Base-by-base conservation (phyloP, 1,140 invertebrate genomes). In the Nomia melanderi region DNA sequence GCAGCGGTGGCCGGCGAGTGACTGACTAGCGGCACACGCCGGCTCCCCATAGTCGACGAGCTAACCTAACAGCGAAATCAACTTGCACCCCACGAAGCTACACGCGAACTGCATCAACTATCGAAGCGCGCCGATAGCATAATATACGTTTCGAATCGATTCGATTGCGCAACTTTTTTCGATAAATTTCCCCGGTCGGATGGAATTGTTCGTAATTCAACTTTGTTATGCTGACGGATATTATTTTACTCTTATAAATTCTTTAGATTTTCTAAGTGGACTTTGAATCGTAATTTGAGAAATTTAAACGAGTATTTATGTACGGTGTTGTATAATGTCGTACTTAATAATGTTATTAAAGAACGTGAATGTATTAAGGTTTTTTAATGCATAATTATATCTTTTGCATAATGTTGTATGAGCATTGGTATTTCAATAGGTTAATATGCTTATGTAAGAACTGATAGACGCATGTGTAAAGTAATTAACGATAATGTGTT, bases 1-100 rank as follows among this genome's bases (percentile, higher is more conserved):
- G 23, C 79, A 85, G 78, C 88, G 83, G 86, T 82, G 84, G 87
- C 88, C 89, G 89, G 89, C 88, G 86, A 88, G 78, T 86, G 82
- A 91, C 87, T 88, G 86, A 79, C 85, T 86, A 69, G 69, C 60
- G 76, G 72, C 79, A 71, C 78, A 73, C 83, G 71, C 81, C 85
- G 78, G 76, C 64, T 62, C 67, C 54, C 56, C 75, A 59, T 65
- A 57, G 39, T 72, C 73, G 66, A 63, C 57, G 39, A 71, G 41
- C 71, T 78, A 74, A 82, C 54, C 80, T 69, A 59, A 67, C 53
- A 25, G 29, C 14, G 39, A 11, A 63, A 63, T 67, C 63, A 31
- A 65, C 62, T 75, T 29, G 54, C 63, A 77, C 54, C 31, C 56
- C 57, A 62, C 39, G 23, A 77, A 57, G 41, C 50, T 63, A 47